Base-by-base conservation (phyloP, 2,888 invertebrate genomes). In the Sesia bembeciformis region DNA sequence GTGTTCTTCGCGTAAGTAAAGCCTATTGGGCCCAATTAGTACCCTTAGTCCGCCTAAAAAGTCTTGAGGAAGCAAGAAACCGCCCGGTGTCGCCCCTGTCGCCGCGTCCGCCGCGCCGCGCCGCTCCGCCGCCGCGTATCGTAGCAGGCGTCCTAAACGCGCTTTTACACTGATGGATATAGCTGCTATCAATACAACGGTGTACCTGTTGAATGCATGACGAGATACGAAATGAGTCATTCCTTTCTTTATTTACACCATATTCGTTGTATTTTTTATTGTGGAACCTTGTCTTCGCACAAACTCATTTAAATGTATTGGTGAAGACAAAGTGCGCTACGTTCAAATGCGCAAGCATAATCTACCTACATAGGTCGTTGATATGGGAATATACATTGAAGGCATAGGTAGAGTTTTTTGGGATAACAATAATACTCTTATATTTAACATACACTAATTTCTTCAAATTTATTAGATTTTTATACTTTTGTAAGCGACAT, bases 171-270 rank as follows among this genome's bases (percentile, higher is more conserved):
- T 67, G 72, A 73, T 73, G 69, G 70, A 74, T 71, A 63, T 67
- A 49, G 52, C 66, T 69, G 61, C 62, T 69, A 64, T 67, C 74
- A 62, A 71, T 73, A 74, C 71, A 73, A 70, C 66, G 62, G 65
- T 72, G 67, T 65, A 72, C 73, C 71, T 87, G 86, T 87, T 87
- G 86, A 84, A 81, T 78, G 80, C 75, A 72, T 75, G 74, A 76
- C 74, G 67, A 74, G 68, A 67, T 67, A 59, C 59, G 57, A 61
- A 57, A 56, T 61, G 63, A 59, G 54, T 60, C 61, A 57, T 62
- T 54, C 54, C 54, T 8, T 6, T 56, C 43, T 51, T 56, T 50
- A 43, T 53, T 49, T 49, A 54, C 49, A 39, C 39, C 40, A 40
- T 54, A 49, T 40, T 40, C 40, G 39, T 40, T 52, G 7, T 3